Conservation (phyloP, 1,140 invertebrate genomes). For the Mesaphorura yosii region DNA sequence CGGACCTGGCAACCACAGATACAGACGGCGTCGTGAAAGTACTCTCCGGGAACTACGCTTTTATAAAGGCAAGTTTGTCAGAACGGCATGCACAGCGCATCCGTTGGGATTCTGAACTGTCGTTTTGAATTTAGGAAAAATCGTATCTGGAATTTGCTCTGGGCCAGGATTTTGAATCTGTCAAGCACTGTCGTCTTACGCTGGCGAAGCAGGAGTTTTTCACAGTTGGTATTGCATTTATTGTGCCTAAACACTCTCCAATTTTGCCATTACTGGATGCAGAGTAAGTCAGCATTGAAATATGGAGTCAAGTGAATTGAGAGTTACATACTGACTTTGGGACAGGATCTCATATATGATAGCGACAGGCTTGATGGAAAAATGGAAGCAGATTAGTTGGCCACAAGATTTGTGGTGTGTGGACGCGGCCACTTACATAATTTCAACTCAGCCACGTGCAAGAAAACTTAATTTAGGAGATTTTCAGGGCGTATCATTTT, state of each 20-base stretch:
- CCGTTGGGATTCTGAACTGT: too few relatives aligned
- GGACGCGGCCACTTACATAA: conserved; percentile 22
- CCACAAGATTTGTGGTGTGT: conserved; percentile 20
- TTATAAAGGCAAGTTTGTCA: conserved; percentile 31
- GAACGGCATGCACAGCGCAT: too few relatives aligned
- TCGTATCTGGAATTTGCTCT: conserved; percentile 34
- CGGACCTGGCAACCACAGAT: conserved; percentile 25
- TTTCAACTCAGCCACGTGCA: conserved; percentile 12
- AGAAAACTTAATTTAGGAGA: conserved; percentile 22
- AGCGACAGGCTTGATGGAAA: conserved; percentile 24
- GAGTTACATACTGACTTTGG: background rate
- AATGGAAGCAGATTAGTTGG: conserved; percentile 28
- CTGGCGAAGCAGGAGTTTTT: conserved; percentile 33
- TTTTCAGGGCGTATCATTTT: conserved; percentile 19
- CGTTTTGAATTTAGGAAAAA: conserved; percentile 32
- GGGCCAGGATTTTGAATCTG: conserved; percentile 30
- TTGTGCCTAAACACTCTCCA: conserved; percentile 27
- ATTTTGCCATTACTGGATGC: conserved; percentile 30
- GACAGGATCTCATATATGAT: conserved; percentile 19
- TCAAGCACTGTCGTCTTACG: conserved; percentile 31
- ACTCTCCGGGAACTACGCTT: conserved; percentile 29
- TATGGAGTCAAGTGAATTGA: background rate
- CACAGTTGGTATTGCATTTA: conserved; percentile 32
- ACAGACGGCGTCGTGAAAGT: conserved; percentile 27
- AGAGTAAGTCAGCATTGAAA: conserved; percentile 29